Evolutionary conservation across 2,113 vertebrate species (phyloP).

Genomic region (Hucho hucho): DNA sequence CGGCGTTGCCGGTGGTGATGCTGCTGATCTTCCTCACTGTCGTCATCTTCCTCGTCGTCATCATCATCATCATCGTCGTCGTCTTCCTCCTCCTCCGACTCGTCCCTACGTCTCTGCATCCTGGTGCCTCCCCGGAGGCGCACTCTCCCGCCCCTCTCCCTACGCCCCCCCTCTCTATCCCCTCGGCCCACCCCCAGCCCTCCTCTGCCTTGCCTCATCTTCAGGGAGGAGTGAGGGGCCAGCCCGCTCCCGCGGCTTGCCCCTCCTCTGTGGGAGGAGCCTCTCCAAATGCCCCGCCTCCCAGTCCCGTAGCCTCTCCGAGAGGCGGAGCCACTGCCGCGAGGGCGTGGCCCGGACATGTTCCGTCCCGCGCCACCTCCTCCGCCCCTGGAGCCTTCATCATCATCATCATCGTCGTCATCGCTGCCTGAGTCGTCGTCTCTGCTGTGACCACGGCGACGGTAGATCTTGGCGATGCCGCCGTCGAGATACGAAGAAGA

Average conservation of each 20-base stretch:
- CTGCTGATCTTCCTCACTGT: constrained; percentile 2
- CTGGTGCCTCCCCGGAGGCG: constrained; percentile 71
- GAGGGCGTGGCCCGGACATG: constrained; percentile 48
- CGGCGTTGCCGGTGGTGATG: neutral
- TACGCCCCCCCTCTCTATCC: constrained; percentile 14
- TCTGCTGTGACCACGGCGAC: constrained; percentile 64
- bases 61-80: constrained; percentile 59
- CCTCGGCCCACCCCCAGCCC: constrained; percentile 48
- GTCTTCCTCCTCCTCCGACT: constrained; percentile 59
- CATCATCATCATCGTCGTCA: constrained; percentile 68
- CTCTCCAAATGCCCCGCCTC: constrained; percentile 67
- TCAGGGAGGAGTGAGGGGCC: constrained; percentile 43
- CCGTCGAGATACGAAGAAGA: constrained; percentile 67
- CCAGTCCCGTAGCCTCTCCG: constrained; percentile 61
- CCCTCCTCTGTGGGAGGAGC: constrained; percentile 53
- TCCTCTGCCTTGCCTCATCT: constrained; percentile 59
- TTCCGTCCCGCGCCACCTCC: constrained; percentile 34
- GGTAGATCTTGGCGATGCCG: constrained; percentile 72
- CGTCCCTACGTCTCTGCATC: constrained; percentile 69
- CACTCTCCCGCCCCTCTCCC: constrained; percentile 65
- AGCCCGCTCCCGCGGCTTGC: constrained; percentile 46
- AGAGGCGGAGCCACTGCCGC: constrained; percentile 70
- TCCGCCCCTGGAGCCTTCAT: neutral
- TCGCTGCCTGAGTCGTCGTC: constrained; percentile 72
- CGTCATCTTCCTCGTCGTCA: constrained; percentile 42